These are phyloP conservation scores for Pantelozetes paolii DNA, from an alignment of 2,888 invertebrate genomes.

Conservation along the genomic window DNA sequence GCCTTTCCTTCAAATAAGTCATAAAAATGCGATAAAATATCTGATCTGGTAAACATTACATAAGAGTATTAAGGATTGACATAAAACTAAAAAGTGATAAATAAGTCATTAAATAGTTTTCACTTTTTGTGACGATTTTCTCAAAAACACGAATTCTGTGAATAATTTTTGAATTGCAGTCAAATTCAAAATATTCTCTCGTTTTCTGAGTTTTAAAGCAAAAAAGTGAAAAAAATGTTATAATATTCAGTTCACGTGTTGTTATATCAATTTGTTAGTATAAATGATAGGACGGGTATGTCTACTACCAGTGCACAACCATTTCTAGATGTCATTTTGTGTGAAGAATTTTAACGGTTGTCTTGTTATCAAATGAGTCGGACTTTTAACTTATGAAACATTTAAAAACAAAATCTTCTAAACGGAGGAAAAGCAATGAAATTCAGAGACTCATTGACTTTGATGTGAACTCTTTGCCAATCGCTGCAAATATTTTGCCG, in stretches of 20 bases:
- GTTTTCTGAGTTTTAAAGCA: too few relatives aligned
- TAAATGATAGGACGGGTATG: background rate
- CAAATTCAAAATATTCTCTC: too few relatives aligned
- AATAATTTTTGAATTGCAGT: too few relatives aligned
- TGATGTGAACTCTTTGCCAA: background rate
- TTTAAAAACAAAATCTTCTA: background rate
- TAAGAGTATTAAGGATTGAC: background rate
- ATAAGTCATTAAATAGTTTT: background rate
- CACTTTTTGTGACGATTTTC: too few relatives aligned
- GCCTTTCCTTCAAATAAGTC: background rate
- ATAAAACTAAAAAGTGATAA: background rate
- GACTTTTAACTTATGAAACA: conserved; percentile 1
- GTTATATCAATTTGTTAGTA: background rate
- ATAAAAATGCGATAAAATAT: background rate
- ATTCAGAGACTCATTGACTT: background rate
- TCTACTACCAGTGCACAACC: background rate
- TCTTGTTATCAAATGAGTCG: conserved; percentile 11
- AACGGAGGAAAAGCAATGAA: background rate
- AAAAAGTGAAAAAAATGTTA: too few relatives aligned
- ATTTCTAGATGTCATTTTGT: conserved; percentile 1
- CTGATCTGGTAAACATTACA: background rate
- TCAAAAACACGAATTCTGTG: too few relatives aligned
- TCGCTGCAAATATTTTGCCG: background rate
- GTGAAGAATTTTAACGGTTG: conserved; percentile 15
- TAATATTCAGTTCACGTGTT: too few relatives aligned